These are phyloP conservation scores for Discoglossus pictus DNA, from an alignment of 2,797 vertebrate genomes.

Conservation along the genomic window DNA sequence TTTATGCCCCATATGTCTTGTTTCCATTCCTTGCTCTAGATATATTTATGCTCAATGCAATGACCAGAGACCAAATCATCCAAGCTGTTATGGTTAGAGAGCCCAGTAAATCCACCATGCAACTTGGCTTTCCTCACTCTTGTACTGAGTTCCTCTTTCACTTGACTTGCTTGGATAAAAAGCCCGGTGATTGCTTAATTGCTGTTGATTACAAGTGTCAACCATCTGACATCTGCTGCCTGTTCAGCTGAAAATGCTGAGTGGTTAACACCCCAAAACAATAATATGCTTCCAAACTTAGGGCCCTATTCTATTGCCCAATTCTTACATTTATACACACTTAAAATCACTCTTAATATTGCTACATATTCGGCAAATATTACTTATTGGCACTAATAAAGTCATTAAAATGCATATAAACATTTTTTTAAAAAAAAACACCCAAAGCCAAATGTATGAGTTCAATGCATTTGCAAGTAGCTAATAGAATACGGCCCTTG, in stretches of 20 bases:
- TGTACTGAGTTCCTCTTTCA: slow-evolving; percentile 64
- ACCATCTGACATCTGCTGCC: slow-evolving; percentile 55
- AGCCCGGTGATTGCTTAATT: slow-evolving; percentile 71
- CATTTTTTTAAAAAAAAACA: too few species aligned
- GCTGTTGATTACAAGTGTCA: slow-evolving; percentile 66
- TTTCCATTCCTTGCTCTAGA: neutral
- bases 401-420: too few species aligned
- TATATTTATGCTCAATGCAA: slow-evolving; percentile 46
- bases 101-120: slow-evolving; percentile 40
- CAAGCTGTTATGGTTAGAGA: slow-evolving; percentile 21
- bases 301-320: too few species aligned
- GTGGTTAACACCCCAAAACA: slow-evolving; percentile 35
- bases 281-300: slow-evolving; percentile 36
- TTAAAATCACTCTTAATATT: too few species aligned
- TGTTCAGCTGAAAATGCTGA: slow-evolving; percentile 51
- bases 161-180: slow-evolving; percentile 56
- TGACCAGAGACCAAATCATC: slow-evolving; percentile 42
- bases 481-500: too few species aligned
- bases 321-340: too few species aligned
- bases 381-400: too few species aligned
- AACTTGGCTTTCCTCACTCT: slow-evolving; percentile 62
- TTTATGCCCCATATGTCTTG: neutral
- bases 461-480: too few species aligned
- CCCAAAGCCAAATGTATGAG: too few species aligned
- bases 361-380: too few species aligned